Base-by-base conservation (phyloP, 2,797 vertebrate species). In the Enteromius treurensis region DNA sequence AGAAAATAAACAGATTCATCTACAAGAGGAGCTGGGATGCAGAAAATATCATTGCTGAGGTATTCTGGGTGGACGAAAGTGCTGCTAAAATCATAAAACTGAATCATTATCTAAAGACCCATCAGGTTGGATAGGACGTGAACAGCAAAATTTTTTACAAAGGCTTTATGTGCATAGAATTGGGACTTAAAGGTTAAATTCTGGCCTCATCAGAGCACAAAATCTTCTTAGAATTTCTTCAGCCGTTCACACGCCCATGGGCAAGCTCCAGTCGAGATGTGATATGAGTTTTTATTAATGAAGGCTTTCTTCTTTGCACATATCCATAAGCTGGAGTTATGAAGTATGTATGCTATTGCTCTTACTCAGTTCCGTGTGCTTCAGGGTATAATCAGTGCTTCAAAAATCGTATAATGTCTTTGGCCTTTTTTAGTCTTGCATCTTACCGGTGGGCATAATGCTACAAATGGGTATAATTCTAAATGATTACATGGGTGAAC, bases 211-310 rank as follows among this genome's bases (percentile, higher is more conserved):
- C n/a, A 26, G 42, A 40, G n/a, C 29, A 21, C 5, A 65, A 19
- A 45, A 62, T 47, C 8, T 19, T 62, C 15, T 77, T 47, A 32
- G 58, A 64, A 77, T 64, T 45, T 47, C 26, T 10, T 21, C 42
- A 51, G 26, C n/a, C 13, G 49, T 64, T 74, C 14, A 40, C 58
- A 64, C 51, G 26, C 40, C 68, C 8, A 26, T 49, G 14, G 55
- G 69, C 69, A 64, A 62, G 26, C 34, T 73, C 68, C 68, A 62
- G 69, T 64, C 7, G 0, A 69, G 26, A 78, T 34, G 65, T 58
- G 79, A 80, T 45, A 70, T 80, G 23, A 45, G 53, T 13, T 73
- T 81, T 80, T 80, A 64, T 73, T 73, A 62, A 81, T 47, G 29
- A 74, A 71, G 21, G 19, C 19, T 32, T 73, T 73, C 40, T 40